Evolutionary conservation across 2,888 invertebrate species (phyloP), one percentile per base, ranked within the genome.

Genomic region (Tridacna gigas): DNA sequence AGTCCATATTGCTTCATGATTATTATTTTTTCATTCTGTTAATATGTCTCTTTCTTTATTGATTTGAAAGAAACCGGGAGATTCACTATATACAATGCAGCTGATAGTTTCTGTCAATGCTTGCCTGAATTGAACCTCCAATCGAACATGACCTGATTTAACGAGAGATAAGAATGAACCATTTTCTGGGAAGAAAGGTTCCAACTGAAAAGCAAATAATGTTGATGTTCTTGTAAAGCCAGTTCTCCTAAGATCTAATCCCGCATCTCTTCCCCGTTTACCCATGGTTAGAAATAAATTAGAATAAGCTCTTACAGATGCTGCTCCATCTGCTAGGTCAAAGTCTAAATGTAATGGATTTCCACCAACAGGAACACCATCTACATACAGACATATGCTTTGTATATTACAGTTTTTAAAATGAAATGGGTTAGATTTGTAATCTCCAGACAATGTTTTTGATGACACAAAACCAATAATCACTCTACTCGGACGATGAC

Each of bases 371-470:
- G 79, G 81, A 65, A 83, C 66, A 4, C 83, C 77, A 76, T 83
- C 83, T 12, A 79, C 79, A 66, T 80, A 86, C 25, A 77, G 20
- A 81, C 78, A 66, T 66, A 82, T 78, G 28, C 75, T 75, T 71
- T 80, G 67, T 66, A 78, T 71, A 56, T 77, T 37, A 75, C 79
- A 86, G 26, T 82, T 79, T n/a, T 74, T 48, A 60, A 83, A 86
- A 37, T 83, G 48, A 60, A 83, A 86, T 48, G 86, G 83, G 73
- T 86, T 86, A 47, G 79, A 25, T 78, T 47, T 74, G 63, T 86
- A 86, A 66, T 74, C 78, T 20, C 82, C 82, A 18, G 75, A 65
- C 5, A 71, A n/a, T n/a, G 80, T 80, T 26, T 63, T 73, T 47
- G 82, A 77, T 74, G 82, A 76, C 9, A 85, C 78, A 79, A 86